phyloP scores from a whole-genome alignment of 2,113 vertebrate genomes.

The Tetraodon nigroviridis region DNA sequence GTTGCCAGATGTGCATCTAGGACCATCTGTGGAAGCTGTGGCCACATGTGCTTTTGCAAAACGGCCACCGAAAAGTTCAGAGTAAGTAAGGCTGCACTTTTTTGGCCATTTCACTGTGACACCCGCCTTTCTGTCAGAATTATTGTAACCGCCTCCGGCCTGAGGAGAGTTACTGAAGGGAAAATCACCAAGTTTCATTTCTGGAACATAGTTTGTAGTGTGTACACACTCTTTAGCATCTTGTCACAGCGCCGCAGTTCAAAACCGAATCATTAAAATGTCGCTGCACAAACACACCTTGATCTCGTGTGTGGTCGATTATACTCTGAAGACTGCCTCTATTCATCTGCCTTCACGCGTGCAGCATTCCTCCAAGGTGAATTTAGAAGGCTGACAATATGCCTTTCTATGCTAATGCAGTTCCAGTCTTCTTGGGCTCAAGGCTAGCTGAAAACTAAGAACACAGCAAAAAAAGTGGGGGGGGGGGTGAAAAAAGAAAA shows the following conservation, averaged over 20 bases:
- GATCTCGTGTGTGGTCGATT: conserved; percentile 29
- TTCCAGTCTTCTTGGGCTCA: background rate
- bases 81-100: conserved; percentile 26
- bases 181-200: conserved; percentile 46
- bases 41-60: conserved; percentile 5
- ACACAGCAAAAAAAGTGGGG: conserved; percentile 3
- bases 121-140: conserved; percentile 21
- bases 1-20: conserved; percentile 63
- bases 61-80: conserved; percentile 16
- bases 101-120: conserved; percentile 39
- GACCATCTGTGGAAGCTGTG: conserved; percentile 62
- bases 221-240: conserved; percentile 32
- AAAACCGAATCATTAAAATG: conserved; percentile 41
- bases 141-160: conserved; percentile 7
- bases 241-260: conserved; percentile 33
- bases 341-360: conserved; percentile 25
- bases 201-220: conserved; percentile 44
- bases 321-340: conserved; percentile 14
- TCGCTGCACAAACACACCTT: conserved; percentile 25
- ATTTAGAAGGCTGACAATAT: background rate
- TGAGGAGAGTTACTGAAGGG: conserved; percentile 1
- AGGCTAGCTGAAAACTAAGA: background rate
- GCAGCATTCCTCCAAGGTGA: conserved; percentile 10
- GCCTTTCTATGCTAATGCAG: background rate
- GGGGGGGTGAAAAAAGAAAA: conserved; percentile 10